Evolutionary conservation across 2,113 vertebrate genomes (phyloP), one percentile per base, ranked within the genome.

Genomic region (Phoxinus phoxinus): DNA sequence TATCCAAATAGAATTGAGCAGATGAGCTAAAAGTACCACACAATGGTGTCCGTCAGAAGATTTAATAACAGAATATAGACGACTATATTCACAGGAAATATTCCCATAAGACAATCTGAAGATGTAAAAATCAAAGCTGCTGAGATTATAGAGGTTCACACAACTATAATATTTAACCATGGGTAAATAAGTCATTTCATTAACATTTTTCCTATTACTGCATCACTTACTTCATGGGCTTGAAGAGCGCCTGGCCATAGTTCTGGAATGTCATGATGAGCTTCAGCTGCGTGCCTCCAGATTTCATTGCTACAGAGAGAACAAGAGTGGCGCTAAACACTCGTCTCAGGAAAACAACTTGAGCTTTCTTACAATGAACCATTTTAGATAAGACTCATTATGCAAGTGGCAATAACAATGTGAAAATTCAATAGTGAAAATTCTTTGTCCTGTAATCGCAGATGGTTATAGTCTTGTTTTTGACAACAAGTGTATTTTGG

Each of bases 181-280:
- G 69, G 30, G 65, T 17, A 37, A 37, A 21, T 69, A 2, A 71
- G 37, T 35, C 23, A 71, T 37, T n/a, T 25, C 72, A 74, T 74
- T 6, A 74, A 15, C 23, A 74, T 74, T 44, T 44, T 13, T 41
- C 35, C 21, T 48, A 65, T 7, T 74, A 21, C 74, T 19, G 74
- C 32, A 23, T 53, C 12, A 97, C 98, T 97, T 95, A 99, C 98
- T 99, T 99, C 98, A 99, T 99, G 63, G 98, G 98, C 89, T 99
- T 99, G 89, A 99, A 99, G 87, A 99, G 93, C 0, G 98, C 98
- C 89, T 99, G 98, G 73, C 98, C 98, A 2, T 99, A 99, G 92
- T 99, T 99, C 92, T 99, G 97, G 96, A 99, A 98, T 32, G 98
- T 99, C 98, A 99, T 97, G 94, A 99, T 97, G 92, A 99, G 96